Evolutionary conservation across 1,140 invertebrate genomes (phyloP), one percentile per base, ranked within the genome.

Genomic region (Drosophila tropicalis): DNA sequence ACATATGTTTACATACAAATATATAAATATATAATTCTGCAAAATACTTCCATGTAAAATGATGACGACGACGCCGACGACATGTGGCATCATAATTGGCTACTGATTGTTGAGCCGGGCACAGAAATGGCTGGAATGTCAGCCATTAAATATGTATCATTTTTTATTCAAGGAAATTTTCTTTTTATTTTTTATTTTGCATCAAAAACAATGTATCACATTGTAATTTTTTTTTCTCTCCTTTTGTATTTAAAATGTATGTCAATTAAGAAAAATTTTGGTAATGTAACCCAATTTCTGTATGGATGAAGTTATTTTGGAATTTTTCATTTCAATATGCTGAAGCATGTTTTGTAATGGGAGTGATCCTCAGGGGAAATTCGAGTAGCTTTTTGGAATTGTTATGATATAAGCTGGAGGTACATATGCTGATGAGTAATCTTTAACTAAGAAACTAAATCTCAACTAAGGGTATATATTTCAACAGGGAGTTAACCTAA

Each of bases 41-140:
- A 51, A 51, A 51, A 51, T 36, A 39, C 9, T 22, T 44, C 19
- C 44, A 22, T 51, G 44, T 51, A 51, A 51, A 51, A 51, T 12
- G 44, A 51, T 51, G 17, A 51, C 44, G 17, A 51, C 44, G 44
- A 29, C 19, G 17, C 22, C 44, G 17, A 51, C 44, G 44, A 51
- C 44, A 51, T 51, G 44, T 51, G 44, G 44, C 44, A 51, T 51
- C 44, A 51, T 51, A 51, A 51, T 51, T 51, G 44, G 44, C 44
- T 51, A 51, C 44, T 51, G 44, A 51, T 22, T 51, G 44, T 51
- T 70, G 75, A 70, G 62, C 39, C 63, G 70, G 25, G 70, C 19
- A 4, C 63, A 64, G 74, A 54, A 76, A 72, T 65, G 67, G 34
- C 34, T 40, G 63, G 81, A 85, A 87, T 85, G 44, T 51, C 44